phyloP scores from a whole-genome alignment of 2,888 invertebrate genomes.

The Pilophorus perplexus region DNA sequence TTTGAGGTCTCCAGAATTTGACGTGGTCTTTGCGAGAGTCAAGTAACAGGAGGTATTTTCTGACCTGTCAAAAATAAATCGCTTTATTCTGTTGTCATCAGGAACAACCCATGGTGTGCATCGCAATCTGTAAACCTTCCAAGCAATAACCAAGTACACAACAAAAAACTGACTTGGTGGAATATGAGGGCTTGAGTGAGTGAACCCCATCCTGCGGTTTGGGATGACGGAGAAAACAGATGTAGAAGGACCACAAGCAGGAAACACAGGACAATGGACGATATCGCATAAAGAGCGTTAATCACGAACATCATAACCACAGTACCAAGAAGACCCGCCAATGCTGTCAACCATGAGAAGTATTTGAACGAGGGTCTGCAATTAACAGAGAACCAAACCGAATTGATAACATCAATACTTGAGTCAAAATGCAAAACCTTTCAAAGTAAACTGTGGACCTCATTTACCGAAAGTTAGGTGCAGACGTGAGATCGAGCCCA shows the following conservation, averaged over 20 bases:
- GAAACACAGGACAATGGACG: slow-evolving; percentile 81
- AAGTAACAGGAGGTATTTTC: slow-evolving; percentile 92
- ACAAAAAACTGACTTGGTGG: slow-evolving; percentile 72
- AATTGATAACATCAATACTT: slow-evolving; percentile 9
- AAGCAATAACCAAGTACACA: no score
- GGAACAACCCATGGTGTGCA: neutral
- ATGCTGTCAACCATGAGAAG: slow-evolving; percentile 91
- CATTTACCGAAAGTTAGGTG: slow-evolving; percentile 87
- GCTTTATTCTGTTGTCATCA: no score
- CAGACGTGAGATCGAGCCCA: slow-evolving; percentile 92
- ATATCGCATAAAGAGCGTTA: slow-evolving; percentile 83
- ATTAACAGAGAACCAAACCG: slow-evolving; percentile 48
- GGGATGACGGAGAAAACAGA: slow-evolving; percentile 74
- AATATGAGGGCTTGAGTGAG: slow-evolving; percentile 99
- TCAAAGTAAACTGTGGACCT: neutral
- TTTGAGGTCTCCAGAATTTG: slow-evolving; percentile 98
- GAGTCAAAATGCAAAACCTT: neutral
- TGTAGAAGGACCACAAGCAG: slow-evolving; percentile 85
- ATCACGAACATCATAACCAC: slow-evolving; percentile 92
- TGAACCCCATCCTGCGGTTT: slow-evolving; percentile 87
- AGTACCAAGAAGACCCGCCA: slow-evolving; percentile 80
- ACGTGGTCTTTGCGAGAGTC: slow-evolving; percentile 97
- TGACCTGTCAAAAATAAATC: slow-evolving; percentile 65
- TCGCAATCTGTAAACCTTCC: neutral
- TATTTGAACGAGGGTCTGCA: slow-evolving; percentile 90